Evolutionary conservation across 2,888 invertebrate genomes (phyloP).

Genomic region (Ecliptopera silaceata): DNA sequence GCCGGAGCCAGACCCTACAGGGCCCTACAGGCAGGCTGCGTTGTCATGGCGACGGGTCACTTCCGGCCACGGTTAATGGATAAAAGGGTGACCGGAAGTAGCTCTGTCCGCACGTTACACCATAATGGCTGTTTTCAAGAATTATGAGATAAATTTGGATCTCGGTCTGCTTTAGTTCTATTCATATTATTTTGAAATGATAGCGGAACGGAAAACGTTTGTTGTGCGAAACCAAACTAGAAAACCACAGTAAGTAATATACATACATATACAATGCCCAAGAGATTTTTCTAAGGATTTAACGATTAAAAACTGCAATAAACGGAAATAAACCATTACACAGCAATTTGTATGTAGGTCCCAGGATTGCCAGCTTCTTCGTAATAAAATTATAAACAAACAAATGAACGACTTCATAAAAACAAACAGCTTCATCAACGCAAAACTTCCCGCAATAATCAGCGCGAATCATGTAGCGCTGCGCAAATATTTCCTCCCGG

Average conservation of each 20-base stretch:
- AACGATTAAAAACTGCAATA: no score
- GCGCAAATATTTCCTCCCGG: not conserved
- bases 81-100: conserved; percentile 28
- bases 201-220: no score
- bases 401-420: not conserved
- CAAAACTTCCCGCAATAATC: not conserved
- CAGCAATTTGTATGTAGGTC: no score
- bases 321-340: no score
- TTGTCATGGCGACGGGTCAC: conserved; percentile 18
- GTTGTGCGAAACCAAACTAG: no score
- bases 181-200: no score
- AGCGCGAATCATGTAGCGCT: not conserved
- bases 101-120: conserved; percentile 7
- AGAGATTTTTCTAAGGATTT: no score
- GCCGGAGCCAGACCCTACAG: not conserved
- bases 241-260: no score
- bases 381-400: no score
- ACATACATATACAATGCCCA: no score
- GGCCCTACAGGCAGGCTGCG: not conserved
- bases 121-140: conserved; percentile 8
- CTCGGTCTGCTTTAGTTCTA: not conserved
- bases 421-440: not conserved
- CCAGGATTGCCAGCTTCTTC: no score
- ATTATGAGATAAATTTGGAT: conserved; percentile 10
- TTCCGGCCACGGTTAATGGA: conserved; percentile 24